Evolutionary conservation across 2,888 invertebrate genomes (phyloP).

Genomic region (Lepetodrilus schrolli): DNA sequence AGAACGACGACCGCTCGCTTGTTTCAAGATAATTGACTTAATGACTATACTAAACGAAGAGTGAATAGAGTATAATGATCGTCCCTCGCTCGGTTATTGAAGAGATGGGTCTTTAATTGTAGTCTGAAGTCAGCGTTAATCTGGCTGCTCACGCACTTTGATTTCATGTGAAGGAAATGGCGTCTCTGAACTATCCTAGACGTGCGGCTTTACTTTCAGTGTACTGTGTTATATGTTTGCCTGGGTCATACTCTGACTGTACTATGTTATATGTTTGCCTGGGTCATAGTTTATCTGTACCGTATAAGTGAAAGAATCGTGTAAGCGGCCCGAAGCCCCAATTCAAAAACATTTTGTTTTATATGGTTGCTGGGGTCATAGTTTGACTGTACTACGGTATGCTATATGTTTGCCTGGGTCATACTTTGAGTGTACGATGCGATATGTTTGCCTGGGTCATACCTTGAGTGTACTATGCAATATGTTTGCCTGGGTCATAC

Average conservation of each 20-base stretch:
- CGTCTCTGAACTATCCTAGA: no score
- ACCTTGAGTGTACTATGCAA: no score
- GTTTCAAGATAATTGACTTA: constrained; percentile 3
- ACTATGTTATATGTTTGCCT: not conserved
- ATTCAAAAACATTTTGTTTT: no score
- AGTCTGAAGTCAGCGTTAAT: not conserved
- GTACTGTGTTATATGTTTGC: not conserved
- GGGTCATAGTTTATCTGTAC: no score
- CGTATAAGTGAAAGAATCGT: no score
- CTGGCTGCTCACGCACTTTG: not conserved
- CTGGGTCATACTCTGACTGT: not conserved
- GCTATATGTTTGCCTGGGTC: not conserved
- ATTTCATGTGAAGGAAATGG: not conserved
- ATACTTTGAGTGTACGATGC: no score
- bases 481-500: no score
- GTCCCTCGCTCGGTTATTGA: not conserved
- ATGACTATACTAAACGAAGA: not conserved
- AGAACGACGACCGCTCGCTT: not conserved
- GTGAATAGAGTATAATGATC: not conserved
- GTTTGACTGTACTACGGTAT: no score
- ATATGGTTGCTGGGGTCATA: no score
- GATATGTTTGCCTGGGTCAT: no score
- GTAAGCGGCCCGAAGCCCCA: no score
- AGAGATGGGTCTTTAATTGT: not conserved
- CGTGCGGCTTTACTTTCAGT: no score